Base-by-base conservation (phyloP, 2,888 invertebrate species). In the Maniola hyperantus region DNA sequence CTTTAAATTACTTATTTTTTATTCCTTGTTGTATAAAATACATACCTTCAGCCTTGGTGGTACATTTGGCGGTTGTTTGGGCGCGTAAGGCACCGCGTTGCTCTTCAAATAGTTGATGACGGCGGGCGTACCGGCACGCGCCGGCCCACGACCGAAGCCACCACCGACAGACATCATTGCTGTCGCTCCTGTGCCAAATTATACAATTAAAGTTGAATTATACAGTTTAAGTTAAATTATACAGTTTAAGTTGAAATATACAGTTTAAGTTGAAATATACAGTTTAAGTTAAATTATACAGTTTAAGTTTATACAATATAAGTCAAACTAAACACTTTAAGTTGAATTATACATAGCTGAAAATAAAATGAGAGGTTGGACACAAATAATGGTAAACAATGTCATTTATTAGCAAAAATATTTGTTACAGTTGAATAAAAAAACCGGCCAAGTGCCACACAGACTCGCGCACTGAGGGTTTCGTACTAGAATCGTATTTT, bases 31-130 rank as follows among this genome's bases (percentile, higher is more conserved):
- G 1, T 1, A 15, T 26, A 26, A 26, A 26, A 26, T 26, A 46
- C 10, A 6, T 58, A 93, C 93, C 80, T 94, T 93, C 51, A 93
- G 90, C 77, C 93, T 69, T 71, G 79, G 74, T 66, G 73, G 77
- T 36, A 76, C 76, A 44, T 78, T 88, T 10, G 79, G 80, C 67
- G 81, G 85, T 39, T 80, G 85, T 66, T 89, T 88, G 8, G 91
- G 85, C 42, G 85, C 90, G 75, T 90, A 91, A 76, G 89, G 92
- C 70, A 87, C 86, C 2, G 83, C 76, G 68, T 82, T 81, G 11
- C 84, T 80, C 82, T 91, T 93, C 78, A 87, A 77, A 69, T 93
- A 92, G 83, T 90, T 90, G 80, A 92, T 88, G 76, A 91, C 90
- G 13, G 88, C 83, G 42, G 93, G 90, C 74, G 93, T 90, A 71